phyloP scores from a whole-genome alignment of 1,140 invertebrate species.

The Tetraneura akinire region DNA sequence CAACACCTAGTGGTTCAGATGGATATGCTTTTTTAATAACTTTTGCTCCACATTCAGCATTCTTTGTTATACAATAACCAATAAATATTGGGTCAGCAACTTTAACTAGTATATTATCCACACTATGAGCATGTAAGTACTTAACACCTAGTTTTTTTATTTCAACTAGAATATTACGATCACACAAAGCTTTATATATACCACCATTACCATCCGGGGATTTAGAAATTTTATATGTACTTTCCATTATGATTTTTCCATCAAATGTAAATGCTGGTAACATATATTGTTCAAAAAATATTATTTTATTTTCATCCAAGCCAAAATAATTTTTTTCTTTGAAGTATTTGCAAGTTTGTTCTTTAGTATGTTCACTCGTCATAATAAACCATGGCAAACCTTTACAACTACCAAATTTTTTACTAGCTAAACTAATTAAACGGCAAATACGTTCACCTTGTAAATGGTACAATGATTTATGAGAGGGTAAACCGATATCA shows the following conservation, averaged over 20 bases:
- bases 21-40: constrained; percentile 91
- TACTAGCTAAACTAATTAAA: constrained; percentile 75
- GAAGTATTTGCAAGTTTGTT: constrained; percentile 82
- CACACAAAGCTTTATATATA: constrained; percentile 83
- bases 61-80: constrained; percentile 87
- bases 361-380: constrained; percentile 93
- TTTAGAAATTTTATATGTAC: constrained; percentile 75
- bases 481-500: constrained; percentile 85
- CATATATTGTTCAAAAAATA: constrained; percentile 90
- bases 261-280: constrained; percentile 93
- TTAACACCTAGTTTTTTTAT: constrained; percentile 79
- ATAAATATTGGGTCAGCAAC: constrained; percentile 97
- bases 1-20: constrained; percentile 91
- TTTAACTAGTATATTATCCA: constrained; percentile 98
- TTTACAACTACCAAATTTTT: constrained; percentile 69
- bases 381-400: constrained; percentile 93
- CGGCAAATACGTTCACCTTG: constrained; percentile 89
- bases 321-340: constrained; percentile 84
- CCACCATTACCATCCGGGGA: constrained; percentile 99
- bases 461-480: constrained; percentile 89
- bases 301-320: constrained; percentile 76
- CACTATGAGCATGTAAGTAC: constrained; percentile 95
- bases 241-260: constrained; percentile 89
- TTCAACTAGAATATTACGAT: constrained; percentile 78
- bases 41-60: constrained; percentile 94